Evolutionary conservation across 2,113 vertebrate species (phyloP).

Genomic region (Indri indri): DNA sequence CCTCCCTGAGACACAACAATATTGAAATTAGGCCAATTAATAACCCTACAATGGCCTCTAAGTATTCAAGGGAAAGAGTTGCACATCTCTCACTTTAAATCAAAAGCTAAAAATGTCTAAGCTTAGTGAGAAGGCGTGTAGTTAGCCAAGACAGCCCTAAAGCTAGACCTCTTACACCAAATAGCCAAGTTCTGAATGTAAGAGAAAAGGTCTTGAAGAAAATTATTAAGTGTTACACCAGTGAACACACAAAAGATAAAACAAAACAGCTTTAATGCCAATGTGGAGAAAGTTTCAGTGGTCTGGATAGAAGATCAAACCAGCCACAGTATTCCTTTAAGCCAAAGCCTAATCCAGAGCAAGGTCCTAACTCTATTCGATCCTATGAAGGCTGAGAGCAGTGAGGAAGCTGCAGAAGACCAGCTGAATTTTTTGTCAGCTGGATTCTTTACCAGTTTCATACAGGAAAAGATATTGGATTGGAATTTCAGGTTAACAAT

Average conservation of each 20-base stretch:
- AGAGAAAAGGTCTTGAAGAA: not conserved
- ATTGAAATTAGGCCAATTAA: not conserved
- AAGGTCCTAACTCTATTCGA: not conserved
- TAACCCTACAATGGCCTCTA: not conserved
- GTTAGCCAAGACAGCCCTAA: not conserved
- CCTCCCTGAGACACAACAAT: not conserved
- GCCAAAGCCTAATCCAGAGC: not conserved
- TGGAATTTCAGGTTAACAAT: not conserved
- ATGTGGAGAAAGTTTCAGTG: not conserved
- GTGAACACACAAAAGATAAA: not conserved
- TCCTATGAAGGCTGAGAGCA: not conserved
- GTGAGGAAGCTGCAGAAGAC: not conserved
- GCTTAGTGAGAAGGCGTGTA: not conserved
- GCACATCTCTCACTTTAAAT: not conserved
- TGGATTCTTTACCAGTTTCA: not conserved
- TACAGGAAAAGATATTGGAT: not conserved
- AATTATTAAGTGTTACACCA: not conserved
- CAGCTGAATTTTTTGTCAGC: not conserved
- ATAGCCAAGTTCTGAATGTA: not conserved
- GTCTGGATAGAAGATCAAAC: not conserved
- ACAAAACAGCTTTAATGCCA: not conserved
- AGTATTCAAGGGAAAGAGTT: not conserved
- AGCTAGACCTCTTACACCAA: not conserved
- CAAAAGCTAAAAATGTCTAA: not conserved
- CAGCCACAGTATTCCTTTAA: not conserved